Conservation (phyloP, 2,888 invertebrate species). For the Rhagonycha fulva region DNA sequence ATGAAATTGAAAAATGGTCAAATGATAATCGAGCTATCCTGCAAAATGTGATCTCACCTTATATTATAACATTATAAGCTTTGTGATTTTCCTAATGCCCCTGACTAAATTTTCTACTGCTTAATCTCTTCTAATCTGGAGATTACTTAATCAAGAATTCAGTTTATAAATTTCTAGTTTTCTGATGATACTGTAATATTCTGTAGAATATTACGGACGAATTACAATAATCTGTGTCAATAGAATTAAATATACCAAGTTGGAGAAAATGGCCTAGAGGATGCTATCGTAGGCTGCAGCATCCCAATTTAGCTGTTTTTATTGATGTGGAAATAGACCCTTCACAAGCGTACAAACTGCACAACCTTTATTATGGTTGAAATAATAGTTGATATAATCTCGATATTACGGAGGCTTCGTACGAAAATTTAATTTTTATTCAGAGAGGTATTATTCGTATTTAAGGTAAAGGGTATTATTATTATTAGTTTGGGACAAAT, state of each 20-base stretch:
- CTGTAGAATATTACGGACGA: conserved; percentile 35
- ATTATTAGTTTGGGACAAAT: background rate
- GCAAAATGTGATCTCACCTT: too few species aligned
- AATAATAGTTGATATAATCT: conserved; percentile 11
- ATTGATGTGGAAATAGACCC: conserved; percentile 22
- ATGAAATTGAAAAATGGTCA: too few species aligned
- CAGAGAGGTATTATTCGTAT: background rate
- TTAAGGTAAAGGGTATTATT: background rate
- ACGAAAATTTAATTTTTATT: background rate
- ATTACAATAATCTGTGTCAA: conserved; percentile 33
- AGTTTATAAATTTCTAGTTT: background rate
- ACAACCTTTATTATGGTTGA: conserved; percentile 23
- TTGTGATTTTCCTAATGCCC: too few species aligned
- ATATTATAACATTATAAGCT: too few species aligned
- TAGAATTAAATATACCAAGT: conserved; percentile 30
- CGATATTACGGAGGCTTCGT: background rate
- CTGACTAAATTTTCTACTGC: too few species aligned
- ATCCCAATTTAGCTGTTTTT: conserved; percentile 27
- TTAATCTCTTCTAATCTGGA: too few species aligned
- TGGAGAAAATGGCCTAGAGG: conserved; percentile 30
- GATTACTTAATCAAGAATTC: too few species aligned
- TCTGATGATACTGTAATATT: conserved; percentile 31
- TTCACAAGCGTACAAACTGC: conserved; percentile 23
- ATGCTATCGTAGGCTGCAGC: conserved; percentile 23
- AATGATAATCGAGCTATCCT: too few species aligned